A percentile compares a stretch with the other conserved stretches of the same genome.
These are phyloP conservation scores for Lonchura striata DNA, from an alignment of 2,113 vertebrate species.

Conservation along the genomic window DNA sequence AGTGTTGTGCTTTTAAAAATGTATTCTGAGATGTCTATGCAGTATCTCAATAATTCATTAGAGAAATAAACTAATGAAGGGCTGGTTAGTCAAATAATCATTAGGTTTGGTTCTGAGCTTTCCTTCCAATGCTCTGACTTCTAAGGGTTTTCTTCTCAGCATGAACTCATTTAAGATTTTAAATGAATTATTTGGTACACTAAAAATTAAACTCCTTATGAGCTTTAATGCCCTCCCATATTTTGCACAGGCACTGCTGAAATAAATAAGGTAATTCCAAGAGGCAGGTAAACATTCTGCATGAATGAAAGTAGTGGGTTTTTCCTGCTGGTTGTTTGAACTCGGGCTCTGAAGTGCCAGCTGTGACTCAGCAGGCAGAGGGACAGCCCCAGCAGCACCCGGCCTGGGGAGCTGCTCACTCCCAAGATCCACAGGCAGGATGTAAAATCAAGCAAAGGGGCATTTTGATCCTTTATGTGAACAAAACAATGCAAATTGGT, in stretches of 20 bases:
- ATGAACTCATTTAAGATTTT: constrained; percentile 56
- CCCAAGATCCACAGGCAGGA: not conserved
- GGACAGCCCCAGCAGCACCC: not conserved
- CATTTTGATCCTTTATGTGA: constrained; percentile 66
- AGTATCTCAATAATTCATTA: constrained; percentile 36
- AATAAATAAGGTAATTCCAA: not conserved
- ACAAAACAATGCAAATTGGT: constrained; percentile 60
- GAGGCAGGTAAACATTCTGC: not conserved
- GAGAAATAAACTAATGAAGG: constrained; percentile 22
- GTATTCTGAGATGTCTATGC: not conserved
- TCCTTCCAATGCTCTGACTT: not conserved
- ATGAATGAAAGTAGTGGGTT: not conserved
- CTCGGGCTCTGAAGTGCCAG: not conserved
- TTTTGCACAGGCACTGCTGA: not conserved
- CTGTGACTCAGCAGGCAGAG: constrained; percentile 21
- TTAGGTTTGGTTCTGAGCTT: not conserved
- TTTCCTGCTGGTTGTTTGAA: not conserved
- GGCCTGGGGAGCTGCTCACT: not conserved
- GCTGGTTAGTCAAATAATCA: constrained; percentile 22
- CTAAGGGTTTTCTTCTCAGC: constrained; percentile 49
- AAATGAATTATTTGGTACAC: constrained; percentile 31
- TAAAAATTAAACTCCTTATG: constrained; percentile 39
- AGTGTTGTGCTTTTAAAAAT: constrained; percentile 1
- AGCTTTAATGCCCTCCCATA: not conserved
- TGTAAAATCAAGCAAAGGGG: constrained; percentile 42